Evolutionary conservation across 2,888 invertebrate genomes (phyloP), one percentile per base, ranked within the genome.

Genomic region (Nomada hirtipes): DNA sequence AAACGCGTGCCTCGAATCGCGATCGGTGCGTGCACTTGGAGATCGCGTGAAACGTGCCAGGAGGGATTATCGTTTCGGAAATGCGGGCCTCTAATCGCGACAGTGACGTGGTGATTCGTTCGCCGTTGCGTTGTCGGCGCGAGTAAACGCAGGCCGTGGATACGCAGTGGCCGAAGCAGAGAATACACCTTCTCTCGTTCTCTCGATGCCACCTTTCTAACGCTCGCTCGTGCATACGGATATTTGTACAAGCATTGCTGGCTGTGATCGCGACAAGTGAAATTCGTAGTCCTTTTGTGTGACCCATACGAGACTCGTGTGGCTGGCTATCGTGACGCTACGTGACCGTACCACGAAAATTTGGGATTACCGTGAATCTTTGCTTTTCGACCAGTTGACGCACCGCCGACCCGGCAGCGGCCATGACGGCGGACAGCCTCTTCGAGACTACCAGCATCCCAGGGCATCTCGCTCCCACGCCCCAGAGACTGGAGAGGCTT

Each of bases 401-500:
- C 75, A 74, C 72, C 67, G 79, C 76, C 76, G 57, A 61, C 67
- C 67, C 79, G 64, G 71, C 77, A 84, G 76, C 84, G 89, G 89
- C 90, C 89, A 93, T 93, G 93, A 93, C 93, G 87, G 93, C 91
- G 85, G 93, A 93, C 88, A 90, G 92, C 85, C 90, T 92, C 87
- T 93, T 93, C 90, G 93, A 93, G 91, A 92, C 92, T 84, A 93
- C 93, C 91, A 92, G 91, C 92, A 92, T 92, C 92, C 93, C 93
- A 87, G 93, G 93, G 89, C 93, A 93, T 87, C 93, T 93, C 90
- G 93, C 93, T 92, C 93, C 93, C 91, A 93, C 93, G 92, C 91
- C 93, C 80, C 91, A 93, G 86, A 91, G 93, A 86, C 91, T 93
- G 83, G 93, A 93, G 92, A 92, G 93, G 90, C 92, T 93, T 84